Evolutionary conservation across 2,888 invertebrate genomes (phyloP).

Genomic region (Dasysyrphus tricinctus): DNA sequence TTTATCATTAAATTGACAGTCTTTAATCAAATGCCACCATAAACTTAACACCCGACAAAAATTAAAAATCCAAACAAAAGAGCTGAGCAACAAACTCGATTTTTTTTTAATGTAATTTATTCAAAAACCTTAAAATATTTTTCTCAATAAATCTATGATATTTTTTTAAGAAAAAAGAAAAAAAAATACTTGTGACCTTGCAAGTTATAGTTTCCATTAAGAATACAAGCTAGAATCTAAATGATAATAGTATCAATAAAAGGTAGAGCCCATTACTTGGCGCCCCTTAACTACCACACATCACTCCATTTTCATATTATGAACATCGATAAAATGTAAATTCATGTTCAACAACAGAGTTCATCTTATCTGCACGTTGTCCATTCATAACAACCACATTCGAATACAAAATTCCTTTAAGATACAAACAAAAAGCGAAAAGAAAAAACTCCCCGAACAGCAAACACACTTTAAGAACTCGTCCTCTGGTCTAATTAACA

Average conservation of each 20-base stretch:
- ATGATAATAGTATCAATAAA: conserved; percentile 38
- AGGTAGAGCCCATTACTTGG: conserved; percentile 35
- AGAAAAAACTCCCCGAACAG: conserved; percentile 37
- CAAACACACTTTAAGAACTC: conserved; percentile 56
- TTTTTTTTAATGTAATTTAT: conserved; percentile 1
- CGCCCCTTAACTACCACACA: conserved; percentile 56
- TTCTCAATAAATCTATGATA: conserved; percentile 44
- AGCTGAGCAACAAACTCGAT: conserved; percentile 46
- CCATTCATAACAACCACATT: conserved; percentile 66
- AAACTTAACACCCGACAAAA: conserved; percentile 46
- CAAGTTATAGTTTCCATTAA: conserved; percentile 59
- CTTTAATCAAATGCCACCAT: conserved; percentile 47
- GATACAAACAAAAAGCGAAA: neutral
- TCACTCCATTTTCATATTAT: conserved; percentile 32
- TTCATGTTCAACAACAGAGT: conserved; percentile 56
- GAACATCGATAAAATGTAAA: conserved; percentile 64
- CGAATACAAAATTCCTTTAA: conserved; percentile 48
- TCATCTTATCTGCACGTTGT: conserved; percentile 53
- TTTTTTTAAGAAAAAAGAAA: conserved; percentile 34
- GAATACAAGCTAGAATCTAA: conserved; percentile 37
- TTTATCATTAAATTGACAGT: conserved; percentile 19
- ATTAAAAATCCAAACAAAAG: conserved; percentile 57
- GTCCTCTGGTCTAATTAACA: conserved; percentile 66
- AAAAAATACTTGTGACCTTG: conserved; percentile 33
- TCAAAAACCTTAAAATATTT: conserved; percentile 25